Evolutionary conservation across 1,140 invertebrate species (phyloP).

Genomic region (Drosophila biarmipes): DNA sequence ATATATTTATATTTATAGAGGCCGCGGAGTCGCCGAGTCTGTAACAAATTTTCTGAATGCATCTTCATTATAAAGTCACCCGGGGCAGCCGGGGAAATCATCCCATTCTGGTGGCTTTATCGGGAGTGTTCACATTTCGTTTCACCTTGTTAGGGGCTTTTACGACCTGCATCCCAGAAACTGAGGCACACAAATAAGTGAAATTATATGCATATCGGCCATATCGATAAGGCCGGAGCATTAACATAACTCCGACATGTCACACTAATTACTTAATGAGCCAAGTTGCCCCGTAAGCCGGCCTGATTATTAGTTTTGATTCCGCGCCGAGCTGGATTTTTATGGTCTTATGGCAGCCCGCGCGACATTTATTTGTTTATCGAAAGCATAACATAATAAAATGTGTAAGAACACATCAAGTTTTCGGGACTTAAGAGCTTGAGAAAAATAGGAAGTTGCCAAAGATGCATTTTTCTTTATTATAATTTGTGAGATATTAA

Average conservation of each 20-base stretch:
- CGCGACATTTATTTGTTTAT: conserved; percentile 70
- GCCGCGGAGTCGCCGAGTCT: conserved; percentile 59
- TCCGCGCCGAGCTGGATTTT: conserved; percentile 41
- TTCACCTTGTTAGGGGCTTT: conserved; percentile 76
- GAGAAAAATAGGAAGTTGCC: neutral
- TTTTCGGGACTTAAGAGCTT: conserved; percentile 1
- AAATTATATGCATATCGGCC: conserved; percentile 74
- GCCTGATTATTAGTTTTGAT: conserved; percentile 61
- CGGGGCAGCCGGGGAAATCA: conserved; percentile 21
- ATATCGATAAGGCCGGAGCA: conserved; percentile 44
- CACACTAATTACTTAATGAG: conserved; percentile 85
- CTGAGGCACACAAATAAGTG: conserved; percentile 54
- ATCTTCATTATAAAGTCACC: conserved; percentile 37
- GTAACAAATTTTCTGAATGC: conserved; percentile 65
- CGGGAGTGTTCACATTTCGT: conserved; percentile 73
- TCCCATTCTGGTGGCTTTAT: conserved; percentile 47
- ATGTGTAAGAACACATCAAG: conserved; percentile 57
- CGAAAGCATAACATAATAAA: conserved; percentile 59
- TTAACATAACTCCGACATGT: conserved; percentile 84
- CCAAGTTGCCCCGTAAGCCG: conserved; percentile 14
- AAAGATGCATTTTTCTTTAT: too few relatives aligned
- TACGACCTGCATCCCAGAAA: conserved; percentile 49
- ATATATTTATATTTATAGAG: conserved; percentile 56
- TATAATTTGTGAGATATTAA: neutral
- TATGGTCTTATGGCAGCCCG: conserved; percentile 31